phyloP scores from a whole-genome alignment of 1,140 invertebrate species.

The Vanessa atalanta region DNA sequence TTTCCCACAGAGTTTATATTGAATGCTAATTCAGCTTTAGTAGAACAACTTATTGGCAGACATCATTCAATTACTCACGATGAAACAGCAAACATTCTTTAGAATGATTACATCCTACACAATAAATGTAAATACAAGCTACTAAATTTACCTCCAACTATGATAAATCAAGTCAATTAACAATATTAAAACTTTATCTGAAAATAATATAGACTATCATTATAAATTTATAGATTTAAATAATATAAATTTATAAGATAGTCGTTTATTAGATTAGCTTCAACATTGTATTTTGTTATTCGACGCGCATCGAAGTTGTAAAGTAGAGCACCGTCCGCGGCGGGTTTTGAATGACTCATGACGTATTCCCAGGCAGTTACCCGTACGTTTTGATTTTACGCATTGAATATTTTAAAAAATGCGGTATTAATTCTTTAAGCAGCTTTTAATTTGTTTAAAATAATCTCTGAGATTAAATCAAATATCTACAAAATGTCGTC shows the following conservation, averaged over 20 bases:
- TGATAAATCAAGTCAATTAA: neutral
- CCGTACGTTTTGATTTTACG: constrained; percentile 6
- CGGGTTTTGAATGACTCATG: constrained; percentile 22
- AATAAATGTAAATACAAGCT: neutral
- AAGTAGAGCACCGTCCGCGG: constrained; percentile 26
- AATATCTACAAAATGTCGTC: neutral
- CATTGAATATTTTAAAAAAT: constrained; percentile 9
- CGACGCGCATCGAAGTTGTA: constrained; percentile 22
- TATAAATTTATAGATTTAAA: too few species aligned
- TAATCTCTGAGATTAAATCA: neutral
- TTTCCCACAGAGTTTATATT: constrained; percentile 27
- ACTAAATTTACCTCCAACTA: neutral
- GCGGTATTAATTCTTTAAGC: neutral
- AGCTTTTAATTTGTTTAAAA: neutral
- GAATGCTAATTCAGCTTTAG: constrained; percentile 28
- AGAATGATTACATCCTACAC: neutral
- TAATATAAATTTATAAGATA: neutral
- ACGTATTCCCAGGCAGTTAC: constrained; percentile 2
- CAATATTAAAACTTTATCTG: too few species aligned
- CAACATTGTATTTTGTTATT: constrained; percentile 9
- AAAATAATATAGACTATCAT: too few species aligned
- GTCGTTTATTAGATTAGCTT: neutral
- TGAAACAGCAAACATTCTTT: constrained; percentile 12
- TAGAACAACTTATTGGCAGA: constrained; percentile 23
- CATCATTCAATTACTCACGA: constrained; percentile 21